Base-by-base conservation (phyloP, 2,113 vertebrate species). In the Hemichromis elongatus region DNA sequence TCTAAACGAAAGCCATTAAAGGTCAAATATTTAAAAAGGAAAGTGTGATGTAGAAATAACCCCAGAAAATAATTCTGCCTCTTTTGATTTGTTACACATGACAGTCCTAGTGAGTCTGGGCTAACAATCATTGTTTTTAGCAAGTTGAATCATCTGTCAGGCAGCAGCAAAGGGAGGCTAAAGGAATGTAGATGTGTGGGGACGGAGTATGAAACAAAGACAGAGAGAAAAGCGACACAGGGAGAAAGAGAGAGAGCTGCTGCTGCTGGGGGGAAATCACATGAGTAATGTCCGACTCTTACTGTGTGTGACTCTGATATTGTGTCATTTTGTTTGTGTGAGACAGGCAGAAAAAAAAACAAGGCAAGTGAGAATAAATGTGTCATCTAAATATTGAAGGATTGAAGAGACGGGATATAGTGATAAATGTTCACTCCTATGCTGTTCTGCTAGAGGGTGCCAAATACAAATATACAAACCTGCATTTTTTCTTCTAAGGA, bases 201-300 rank as follows among this genome's bases (percentile, higher is more conserved):
- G 52, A 56, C n/a, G 33, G 33, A 63, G 19, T 33, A 21, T 26
- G 21, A 56, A 3, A 55, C 8, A 35, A 8, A 13, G 28, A 37
- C 9, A 80, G 9, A 82, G 10, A 79, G 37, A 45, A 26, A 45
- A 68, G 9, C 0, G 5, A 42, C 35, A 68, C 7, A 68, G 63
- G 11, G 2, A 84, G n/a, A 66, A 6, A 68, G 4, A 66, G n/a
- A 77, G 37, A 0, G 16, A 50, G 45, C 45, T 47, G 5, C 7
- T 70, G 21, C 78, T 63, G 53, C 81, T 55, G 24, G 80, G 80
- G 80, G 56, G 86, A 90, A 90, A 81, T 88, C 55, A 90, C 77
- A 90, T 89, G 79, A 89, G 40, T 78, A 78, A 54, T 68, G 54
- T 12, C 4, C 12, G 4, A 68, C 37, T 80, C 45, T 73, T 61